Evolutionary conservation across 30 jellyfish, hydroid and myxozoan genomes (phyloP), one percentile per base, ranked within the genome.

Genomic region (Aurelia coerulea): DNA sequence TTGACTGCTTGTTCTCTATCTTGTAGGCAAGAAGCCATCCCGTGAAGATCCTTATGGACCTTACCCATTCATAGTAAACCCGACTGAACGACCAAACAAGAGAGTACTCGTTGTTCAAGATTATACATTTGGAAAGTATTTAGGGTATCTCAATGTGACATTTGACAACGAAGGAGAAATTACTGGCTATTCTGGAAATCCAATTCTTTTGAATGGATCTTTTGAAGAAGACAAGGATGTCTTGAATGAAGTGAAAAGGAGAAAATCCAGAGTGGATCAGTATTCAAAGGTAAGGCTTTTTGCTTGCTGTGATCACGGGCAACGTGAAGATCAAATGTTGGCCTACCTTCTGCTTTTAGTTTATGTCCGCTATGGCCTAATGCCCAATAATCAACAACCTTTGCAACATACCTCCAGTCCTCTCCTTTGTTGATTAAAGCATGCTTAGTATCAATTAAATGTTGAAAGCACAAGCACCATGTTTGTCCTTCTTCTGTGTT

Each of bases 61-160:
- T 1, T 95, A 95, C 67, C 99, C 99, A 2, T 49, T 90, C 52
- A 95, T 95, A 17, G 84, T 87, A 12, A 64, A 85, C 66, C 98
- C 94, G 9, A 84, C 82, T 2, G 90, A 69, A 17, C 74, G 54
- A 5, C 98, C 97, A 13, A 65, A 80, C 29, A 84, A 94, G 74
- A 88, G 73, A 50, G 71, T 72, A 10, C 90, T 90, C 16, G 95
- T 95, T 31, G 99, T 95, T 46, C 99, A 95, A 88, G 99, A 70
- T 54, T 90, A 85, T 60, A 82, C 99, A 17, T 95, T 86, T 65
- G 99, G 99, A 41, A 95, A 95, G 62, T 95, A 95, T 74, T 76
- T 95, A 59, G 99, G 99, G 31, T 46, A 90, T 65, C 85, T 95
- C 14, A 88, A 90, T 7, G 97, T 95, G 16, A 83, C 74, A 2